A percentile compares a stretch with the other conserved stretches of the same genome.
Conservation (phyloP, 2,888 invertebrate species). For the Coronaproctus castanopsis region DNA sequence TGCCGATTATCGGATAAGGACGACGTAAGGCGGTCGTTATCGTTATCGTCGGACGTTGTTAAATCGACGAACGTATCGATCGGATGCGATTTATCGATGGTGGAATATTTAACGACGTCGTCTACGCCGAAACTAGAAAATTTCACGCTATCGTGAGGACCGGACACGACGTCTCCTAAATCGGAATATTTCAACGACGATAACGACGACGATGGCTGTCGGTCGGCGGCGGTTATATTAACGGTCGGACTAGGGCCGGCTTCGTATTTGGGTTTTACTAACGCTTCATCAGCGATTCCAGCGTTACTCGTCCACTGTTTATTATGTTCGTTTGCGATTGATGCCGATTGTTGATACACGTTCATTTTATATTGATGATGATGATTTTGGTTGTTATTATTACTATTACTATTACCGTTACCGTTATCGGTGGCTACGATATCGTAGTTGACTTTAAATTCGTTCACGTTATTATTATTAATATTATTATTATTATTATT, state of each 20-base stretch:
- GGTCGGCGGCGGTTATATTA: too few species aligned
- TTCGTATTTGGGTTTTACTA: neutral
- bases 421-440: neutral
- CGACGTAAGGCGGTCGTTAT: neutral
- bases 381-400: neutral
- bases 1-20: neutral
- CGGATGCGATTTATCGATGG: conserved; percentile 2
- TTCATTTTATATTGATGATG: too few species aligned
- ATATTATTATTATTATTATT: too few species aligned
- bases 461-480: too few species aligned
- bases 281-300: neutral
- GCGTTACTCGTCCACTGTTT: neutral
- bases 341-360: too few species aligned
- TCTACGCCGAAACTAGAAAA: conserved; percentile 11
- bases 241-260: too few species aligned
- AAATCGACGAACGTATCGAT: conserved; percentile 6
- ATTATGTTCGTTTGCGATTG: too few species aligned
- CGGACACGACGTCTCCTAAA: conserved; percentile 12
- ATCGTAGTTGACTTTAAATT: neutral
- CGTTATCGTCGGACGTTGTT: neutral
- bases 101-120: conserved; percentile 9
- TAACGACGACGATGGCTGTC: too few species aligned
- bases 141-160: conserved; percentile 11
- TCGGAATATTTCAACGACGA: conserved; percentile 8
- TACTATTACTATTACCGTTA: too few species aligned